Evolutionary conservation across 2,888 invertebrate genomes (phyloP), one percentile per base, ranked within the genome.

Genomic region (Melanargia galathea): DNA sequence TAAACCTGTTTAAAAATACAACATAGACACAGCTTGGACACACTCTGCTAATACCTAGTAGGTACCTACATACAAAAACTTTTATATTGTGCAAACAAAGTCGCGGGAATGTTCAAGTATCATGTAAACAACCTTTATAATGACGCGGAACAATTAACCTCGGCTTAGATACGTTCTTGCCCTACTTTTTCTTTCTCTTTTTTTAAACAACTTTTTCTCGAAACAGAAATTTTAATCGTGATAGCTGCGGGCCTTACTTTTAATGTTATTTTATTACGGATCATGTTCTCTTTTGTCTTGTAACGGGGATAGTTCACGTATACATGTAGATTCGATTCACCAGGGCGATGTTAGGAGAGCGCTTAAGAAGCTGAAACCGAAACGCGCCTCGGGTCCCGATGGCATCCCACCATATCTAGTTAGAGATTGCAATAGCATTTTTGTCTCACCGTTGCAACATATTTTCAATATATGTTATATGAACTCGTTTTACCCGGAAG

Each of bases 121-220:
- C 58, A n/a, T 58, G 58, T 58, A 58, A 58, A 58, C 58, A 58
- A n/a, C 33, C 35, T 48, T n/a, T 20, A 35, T 58, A 58, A 58
- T 58, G 58, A 58, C 58, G 58, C 48, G 67, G 59, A 67, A 67
- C 73, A 70, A 68, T 73, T 70, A 72, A 60, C 54, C 59, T 59
- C 70, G 72, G 71, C 71, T 71, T 71, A 72, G 69, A 73, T 65
- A 68, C 65, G 70, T 60, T 48, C 64, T 64, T 64, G 64, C 56
- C 64, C 64, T 51, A 64, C 60, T 55, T 64, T 63, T 59, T 55
- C 49, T 64, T 64, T 60, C 64, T 64, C 60, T 60, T 63, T 55
- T n/a, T 60, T 35, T 35, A 35, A n/a, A 35, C 24, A 30, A 43
- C 22, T 24, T 58, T 58, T 58, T 48, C 48, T 48, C 48, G 45